These are phyloP conservation scores for Morus bassanus DNA, from an alignment of 2,797 vertebrate species.

Conservation along the genomic window DNA sequence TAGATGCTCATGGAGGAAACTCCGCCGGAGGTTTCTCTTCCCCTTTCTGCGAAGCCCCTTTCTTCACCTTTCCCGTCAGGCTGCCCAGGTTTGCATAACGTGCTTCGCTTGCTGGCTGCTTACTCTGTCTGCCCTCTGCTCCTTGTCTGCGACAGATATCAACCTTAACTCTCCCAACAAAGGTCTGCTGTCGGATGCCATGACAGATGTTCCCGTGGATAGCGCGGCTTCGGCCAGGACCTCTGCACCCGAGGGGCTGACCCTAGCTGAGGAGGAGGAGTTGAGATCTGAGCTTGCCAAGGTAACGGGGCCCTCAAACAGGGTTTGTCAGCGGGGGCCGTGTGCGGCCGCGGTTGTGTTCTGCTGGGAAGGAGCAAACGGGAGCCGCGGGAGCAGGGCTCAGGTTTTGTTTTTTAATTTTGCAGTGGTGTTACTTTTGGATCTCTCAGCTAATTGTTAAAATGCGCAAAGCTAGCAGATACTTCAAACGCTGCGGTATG, in stretches of 20 bases:
- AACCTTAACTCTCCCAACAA: constrained; percentile 98
- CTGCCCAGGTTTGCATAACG: not conserved
- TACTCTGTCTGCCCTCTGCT: constrained; percentile 51
- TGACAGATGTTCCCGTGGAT: constrained; percentile 84
- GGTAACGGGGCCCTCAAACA: constrained; percentile 64
- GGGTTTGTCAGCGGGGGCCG: accelerated
- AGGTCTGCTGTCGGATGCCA: constrained; percentile 82
- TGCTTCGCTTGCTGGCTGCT: not conserved
- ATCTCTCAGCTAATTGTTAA: not conserved
- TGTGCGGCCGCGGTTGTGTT: accelerated
- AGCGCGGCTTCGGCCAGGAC: constrained; percentile 46
- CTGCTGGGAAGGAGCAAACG: not conserved
- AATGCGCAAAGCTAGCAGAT: not conserved
- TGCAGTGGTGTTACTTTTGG: not conserved
- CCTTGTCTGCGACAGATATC: constrained; percentile 85
- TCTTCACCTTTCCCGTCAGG: accelerated
- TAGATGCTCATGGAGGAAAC: not conserved
- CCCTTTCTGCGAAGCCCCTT: not conserved
- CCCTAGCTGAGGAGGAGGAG: constrained; percentile 88
- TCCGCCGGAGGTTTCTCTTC: not conserved
- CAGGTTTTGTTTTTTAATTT: not conserved
- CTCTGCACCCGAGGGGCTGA: constrained; percentile 81
- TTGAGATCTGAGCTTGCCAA: constrained; percentile 85
- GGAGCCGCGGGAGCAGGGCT: not conserved
- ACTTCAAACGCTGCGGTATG: not conserved